Evolutionary conservation across 2,888 invertebrate genomes (phyloP).

Genomic region (Drosophila fungiperda): DNA sequence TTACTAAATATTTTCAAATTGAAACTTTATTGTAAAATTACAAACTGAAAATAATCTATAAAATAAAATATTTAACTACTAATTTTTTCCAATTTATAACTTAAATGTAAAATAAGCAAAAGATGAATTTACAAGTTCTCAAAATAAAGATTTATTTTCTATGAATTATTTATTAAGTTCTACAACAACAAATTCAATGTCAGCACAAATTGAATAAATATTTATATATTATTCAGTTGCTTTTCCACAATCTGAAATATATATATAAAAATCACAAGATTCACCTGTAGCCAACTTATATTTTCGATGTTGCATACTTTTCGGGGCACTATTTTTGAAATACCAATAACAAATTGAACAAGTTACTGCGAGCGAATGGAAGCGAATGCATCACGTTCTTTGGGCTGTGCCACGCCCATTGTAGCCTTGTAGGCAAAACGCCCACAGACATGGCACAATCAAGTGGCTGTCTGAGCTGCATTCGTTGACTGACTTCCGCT

Average conservation of each 20-base stretch:
- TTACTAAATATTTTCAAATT: too few species aligned
- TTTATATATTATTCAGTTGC: not conserved
- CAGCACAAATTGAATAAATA: not conserved
- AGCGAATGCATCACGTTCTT: conserved; percentile 10
- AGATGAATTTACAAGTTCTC: not conserved
- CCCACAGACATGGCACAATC: conserved; percentile 60
- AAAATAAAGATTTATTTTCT: not conserved
- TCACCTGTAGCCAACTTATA: not conserved
- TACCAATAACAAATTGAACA: conserved; percentile 22
- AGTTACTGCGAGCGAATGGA: conserved; percentile 1
- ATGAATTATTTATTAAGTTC: not conserved
- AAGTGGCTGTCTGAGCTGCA: conserved; percentile 56
- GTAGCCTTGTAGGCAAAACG: conserved; percentile 5
- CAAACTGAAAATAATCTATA: too few species aligned
- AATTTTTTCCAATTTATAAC: too few species aligned
- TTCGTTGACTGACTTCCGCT: conserved; percentile 78
- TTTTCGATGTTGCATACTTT: conserved; percentile 6
- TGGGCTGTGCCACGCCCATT: conserved; percentile 30
- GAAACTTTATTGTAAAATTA: too few species aligned
- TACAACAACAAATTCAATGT: not conserved
- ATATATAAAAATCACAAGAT: not conserved
- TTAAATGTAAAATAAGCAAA: not conserved
- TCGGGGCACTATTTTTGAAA: not conserved
- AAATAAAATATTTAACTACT: too few species aligned
- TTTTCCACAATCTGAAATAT: not conserved